Conservation (phyloP, 2,797 vertebrate species). For the Cyclura pinguis region DNA sequence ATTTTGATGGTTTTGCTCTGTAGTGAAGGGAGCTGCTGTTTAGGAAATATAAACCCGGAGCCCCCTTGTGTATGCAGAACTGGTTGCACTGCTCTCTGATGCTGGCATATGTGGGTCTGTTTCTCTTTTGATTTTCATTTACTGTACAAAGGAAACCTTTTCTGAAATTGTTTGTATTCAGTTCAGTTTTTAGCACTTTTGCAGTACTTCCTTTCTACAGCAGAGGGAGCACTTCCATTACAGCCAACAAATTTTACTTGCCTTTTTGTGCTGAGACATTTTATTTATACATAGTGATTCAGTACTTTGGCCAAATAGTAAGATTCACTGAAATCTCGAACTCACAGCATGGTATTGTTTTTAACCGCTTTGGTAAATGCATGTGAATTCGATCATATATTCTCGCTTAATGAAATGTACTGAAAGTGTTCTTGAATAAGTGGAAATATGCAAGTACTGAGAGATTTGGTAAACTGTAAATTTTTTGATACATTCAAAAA, state of each 20-base stretch:
- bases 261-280: not conserved
- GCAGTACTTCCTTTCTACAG: slow-evolving; percentile 16
- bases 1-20: not conserved
- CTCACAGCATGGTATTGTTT: not conserved
- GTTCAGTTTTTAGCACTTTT: not conserved
- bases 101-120: not conserved
- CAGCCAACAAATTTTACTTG: slow-evolving; percentile 34
- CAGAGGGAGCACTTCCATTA: slow-evolving; percentile 37
- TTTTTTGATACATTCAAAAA: not conserved
- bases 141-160: not conserved
- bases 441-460: not conserved
- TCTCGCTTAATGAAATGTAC: not conserved
- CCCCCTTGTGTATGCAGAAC: not conserved
- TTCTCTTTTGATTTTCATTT: not conserved
- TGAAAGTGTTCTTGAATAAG: not conserved
- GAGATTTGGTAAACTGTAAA: not conserved
- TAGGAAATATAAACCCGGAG: not conserved
- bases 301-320: not conserved
- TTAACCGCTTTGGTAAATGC: not conserved
- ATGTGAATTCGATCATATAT: not conserved
- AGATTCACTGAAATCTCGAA: not conserved
- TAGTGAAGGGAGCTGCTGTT: not conserved
- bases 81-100: not conserved
- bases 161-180: not conserved
- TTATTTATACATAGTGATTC: not conserved